Percentiles rank a stretch among this genome's conserved stretches.
Conservation (phyloP, 2,888 invertebrate species). For the Heliconius cydno region DNA sequence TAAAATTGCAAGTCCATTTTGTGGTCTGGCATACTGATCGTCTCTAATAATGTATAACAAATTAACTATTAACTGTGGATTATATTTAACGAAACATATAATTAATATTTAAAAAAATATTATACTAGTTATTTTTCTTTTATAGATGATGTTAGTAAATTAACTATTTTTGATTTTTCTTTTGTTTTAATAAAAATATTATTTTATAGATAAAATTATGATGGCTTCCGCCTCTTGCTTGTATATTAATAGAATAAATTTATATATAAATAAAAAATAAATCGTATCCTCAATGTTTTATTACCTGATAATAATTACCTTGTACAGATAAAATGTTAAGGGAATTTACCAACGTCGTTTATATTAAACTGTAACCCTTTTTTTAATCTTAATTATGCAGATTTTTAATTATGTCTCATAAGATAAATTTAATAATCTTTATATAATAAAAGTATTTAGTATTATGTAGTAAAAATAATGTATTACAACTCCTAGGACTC, state of each 20-base stretch:
- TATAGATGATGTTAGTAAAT: background rate
- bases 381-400: no score
- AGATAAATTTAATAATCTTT: background rate
- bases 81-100: no score
- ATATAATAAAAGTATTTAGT: background rate
- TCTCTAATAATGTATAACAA: conserved; percentile 21
- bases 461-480: no score
- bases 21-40: conserved; percentile 21
- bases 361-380: no score
- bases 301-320: background rate
- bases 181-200: background rate
- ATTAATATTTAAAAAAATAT: no score
- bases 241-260: background rate
- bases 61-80: no score
- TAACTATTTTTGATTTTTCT: background rate
- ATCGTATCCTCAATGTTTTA: background rate
- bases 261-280: background rate
- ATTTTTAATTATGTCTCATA: background rate
- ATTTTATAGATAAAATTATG: background rate
- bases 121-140: no score
- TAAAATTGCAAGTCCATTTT: conserved; percentile 39
- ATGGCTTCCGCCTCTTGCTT: conserved; percentile 4
- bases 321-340: background rate
- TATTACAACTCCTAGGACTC: background rate
- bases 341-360: background rate